Base-by-base conservation (phyloP, 2,888 invertebrate species). In the Nasonovia ribisnigri region DNA sequence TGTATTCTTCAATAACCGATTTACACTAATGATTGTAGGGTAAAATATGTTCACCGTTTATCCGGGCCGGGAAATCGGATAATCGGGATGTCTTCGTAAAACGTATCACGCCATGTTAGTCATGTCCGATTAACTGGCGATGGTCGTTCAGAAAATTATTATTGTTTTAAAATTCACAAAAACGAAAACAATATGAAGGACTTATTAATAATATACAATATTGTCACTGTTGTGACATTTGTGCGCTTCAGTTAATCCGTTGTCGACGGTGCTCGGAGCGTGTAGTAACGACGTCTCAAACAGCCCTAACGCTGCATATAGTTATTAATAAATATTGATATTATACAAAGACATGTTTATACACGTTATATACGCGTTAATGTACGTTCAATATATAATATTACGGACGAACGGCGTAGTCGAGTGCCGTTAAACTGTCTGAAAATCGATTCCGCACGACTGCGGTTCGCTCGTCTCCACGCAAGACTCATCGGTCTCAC, bases 371-470 rank as follows among this genome's bases (percentile, higher is more conserved):
- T 3, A 51, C 48, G 29, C 26, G 43, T 29, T 43, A n/a, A 48
- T 20, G n/a, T n/a, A 29, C 48, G 36, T 24, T 24, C 36, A 24
- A 20, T 48, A 51, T 86, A 84, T 84, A 84, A 84, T 84, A 5
- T 84, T 51, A 88, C 24, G 36, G 42, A 42, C 54, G 36, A 88
- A 57, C 51, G 13, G 46, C 89, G 43, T 5, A 24, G 48, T 29
- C 36, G 57, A 26, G 51, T 90, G 46, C 46, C n/a, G 29, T 48
- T 90, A 90, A 67, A 67, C 46, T 46, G 48, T 48, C 48, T 90
- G 67, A 77, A 90, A 90, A 90, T 90, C 90, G 90, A 90, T 90
- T 90, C 48, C 24, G 60, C 16, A 29, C 51, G 36, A 36, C 88
- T 29, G 88, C 42, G 42, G 88, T 1, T 42, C 43, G 36, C 36